These are phyloP conservation scores for Sphaeramia orbicularis DNA, from an alignment of 2,797 vertebrate genomes.

Conservation along the genomic window DNA sequence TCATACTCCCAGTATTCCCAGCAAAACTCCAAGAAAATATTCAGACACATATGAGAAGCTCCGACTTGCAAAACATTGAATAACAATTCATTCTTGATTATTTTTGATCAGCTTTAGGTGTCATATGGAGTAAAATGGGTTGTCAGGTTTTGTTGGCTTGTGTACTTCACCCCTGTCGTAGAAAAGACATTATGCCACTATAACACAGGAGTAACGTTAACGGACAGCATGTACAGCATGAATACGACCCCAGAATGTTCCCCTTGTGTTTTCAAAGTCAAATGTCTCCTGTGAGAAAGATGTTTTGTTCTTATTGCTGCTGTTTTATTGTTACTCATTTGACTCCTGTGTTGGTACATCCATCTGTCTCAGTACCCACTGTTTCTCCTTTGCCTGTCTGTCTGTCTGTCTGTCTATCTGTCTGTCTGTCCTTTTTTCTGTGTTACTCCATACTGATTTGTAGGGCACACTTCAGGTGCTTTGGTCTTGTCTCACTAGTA, in stretches of 20 bases:
- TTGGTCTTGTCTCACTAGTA: slow-evolving; percentile 93
- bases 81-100: too few relatives aligned
- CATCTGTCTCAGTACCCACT: slow-evolving; percentile 79
- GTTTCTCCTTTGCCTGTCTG: slow-evolving; percentile 71
- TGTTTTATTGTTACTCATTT: slow-evolving; percentile 54
- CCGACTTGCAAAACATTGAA: too few relatives aligned
- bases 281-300: slow-evolving; percentile 19
- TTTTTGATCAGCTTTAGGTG: neutral
- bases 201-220: neutral
- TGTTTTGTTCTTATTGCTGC: neutral
- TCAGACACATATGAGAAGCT: too few relatives aligned
- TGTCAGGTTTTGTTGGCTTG: slow-evolving; percentile 30
- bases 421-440: slow-evolving; percentile 78
- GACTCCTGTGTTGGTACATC: slow-evolving; percentile 64
- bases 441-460: slow-evolving; percentile 84
- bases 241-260: neutral
- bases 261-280: slow-evolving; percentile 11
- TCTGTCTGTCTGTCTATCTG: slow-evolving; percentile 73
- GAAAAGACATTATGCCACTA: slow-evolving; percentile 15
- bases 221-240: neutral
- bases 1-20: too few relatives aligned
- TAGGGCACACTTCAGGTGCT: slow-evolving; percentile 90
- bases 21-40: too few relatives aligned
- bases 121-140: slow-evolving; percentile 42
- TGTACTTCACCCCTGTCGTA: slow-evolving; percentile 7